Conservation (phyloP, 2,113 vertebrate species). For the Zapus hudsonius region DNA sequence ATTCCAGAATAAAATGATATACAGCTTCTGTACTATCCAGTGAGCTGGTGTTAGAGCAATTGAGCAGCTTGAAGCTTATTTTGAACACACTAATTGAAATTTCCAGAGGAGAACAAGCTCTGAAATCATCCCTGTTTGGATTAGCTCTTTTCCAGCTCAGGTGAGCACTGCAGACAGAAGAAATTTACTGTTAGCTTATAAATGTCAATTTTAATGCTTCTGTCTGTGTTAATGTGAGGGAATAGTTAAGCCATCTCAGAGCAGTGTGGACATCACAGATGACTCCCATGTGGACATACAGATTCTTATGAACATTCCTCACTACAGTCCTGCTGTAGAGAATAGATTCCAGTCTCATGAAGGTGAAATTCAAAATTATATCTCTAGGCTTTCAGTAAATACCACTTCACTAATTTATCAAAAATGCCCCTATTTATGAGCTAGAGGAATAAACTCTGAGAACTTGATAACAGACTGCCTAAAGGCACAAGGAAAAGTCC, state of each 20-base stretch:
- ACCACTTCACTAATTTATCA: constrained; percentile 19
- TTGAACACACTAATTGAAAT: background rate
- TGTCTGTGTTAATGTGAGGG: background rate
- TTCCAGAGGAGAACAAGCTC: background rate
- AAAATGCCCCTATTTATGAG: constrained; percentile 15
- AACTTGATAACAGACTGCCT: constrained; percentile 9
- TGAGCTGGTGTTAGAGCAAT: background rate
- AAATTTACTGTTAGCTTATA: background rate
- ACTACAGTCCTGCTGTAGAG: background rate
- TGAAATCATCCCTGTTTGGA: background rate
- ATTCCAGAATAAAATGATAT: background rate
- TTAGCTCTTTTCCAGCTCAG: background rate
- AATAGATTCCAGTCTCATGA: constrained; percentile 43
- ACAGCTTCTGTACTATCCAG: background rate
- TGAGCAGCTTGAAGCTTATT: background rate
- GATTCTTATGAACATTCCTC: background rate
- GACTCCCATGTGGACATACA: background rate
- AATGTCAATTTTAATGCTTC: background rate
- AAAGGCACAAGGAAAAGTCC: constrained; percentile 25
- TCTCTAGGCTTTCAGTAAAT: background rate
- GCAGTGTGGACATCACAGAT: no score
- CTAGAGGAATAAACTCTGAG: background rate
- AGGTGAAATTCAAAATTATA: constrained; percentile 45
- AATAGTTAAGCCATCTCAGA: background rate
- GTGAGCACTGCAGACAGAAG: background rate